phyloP scores from a whole-genome alignment of 2,113 vertebrate species.

The Oplegnathus fasciatus region DNA sequence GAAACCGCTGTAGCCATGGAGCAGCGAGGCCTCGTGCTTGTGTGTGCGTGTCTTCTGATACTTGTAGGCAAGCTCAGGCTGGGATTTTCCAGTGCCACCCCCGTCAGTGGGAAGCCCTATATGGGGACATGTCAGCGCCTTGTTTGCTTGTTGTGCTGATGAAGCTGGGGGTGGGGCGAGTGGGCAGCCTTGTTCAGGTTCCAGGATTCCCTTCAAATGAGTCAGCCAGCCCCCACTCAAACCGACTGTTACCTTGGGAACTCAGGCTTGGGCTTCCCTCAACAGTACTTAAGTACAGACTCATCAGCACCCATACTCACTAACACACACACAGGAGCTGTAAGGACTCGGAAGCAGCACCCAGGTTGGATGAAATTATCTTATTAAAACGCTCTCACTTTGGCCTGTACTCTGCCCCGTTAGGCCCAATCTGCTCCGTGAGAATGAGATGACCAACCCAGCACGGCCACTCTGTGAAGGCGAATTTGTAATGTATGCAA shows the following conservation, averaged over 20 bases:
- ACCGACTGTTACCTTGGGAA: constrained; percentile 88
- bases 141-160: constrained; percentile 85
- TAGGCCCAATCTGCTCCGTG: constrained; percentile 73
- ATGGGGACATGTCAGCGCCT: constrained; percentile 83
- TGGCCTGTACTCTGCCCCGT: constrained; percentile 52
- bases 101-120: constrained; percentile 82
- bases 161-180: constrained; percentile 85
- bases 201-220: constrained; percentile 90
- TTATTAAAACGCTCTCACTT: constrained; percentile 55
- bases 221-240: constrained; percentile 86
- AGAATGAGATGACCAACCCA: constrained; percentile 60
- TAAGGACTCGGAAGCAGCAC: constrained; percentile 34
- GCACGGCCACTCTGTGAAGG: constrained; percentile 57
- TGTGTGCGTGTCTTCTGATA: constrained; percentile 55
- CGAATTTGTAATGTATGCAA: constrained; percentile 77
- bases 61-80: constrained; percentile 68
- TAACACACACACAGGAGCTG: constrained; percentile 36
- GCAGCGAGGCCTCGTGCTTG: constrained; percentile 37
- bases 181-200: constrained; percentile 85
- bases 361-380: constrained; percentile 65
- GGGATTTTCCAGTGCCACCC: constrained; percentile 82
- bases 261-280: constrained; percentile 85
- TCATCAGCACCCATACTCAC: constrained; percentile 70
- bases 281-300: constrained; percentile 73
- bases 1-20: constrained; percentile 41